Percentiles rank a stretch among this genome's conserved stretches.
phyloP scores from a whole-genome alignment of 2,113 vertebrate species.

The Cyprinodon tularosa region DNA sequence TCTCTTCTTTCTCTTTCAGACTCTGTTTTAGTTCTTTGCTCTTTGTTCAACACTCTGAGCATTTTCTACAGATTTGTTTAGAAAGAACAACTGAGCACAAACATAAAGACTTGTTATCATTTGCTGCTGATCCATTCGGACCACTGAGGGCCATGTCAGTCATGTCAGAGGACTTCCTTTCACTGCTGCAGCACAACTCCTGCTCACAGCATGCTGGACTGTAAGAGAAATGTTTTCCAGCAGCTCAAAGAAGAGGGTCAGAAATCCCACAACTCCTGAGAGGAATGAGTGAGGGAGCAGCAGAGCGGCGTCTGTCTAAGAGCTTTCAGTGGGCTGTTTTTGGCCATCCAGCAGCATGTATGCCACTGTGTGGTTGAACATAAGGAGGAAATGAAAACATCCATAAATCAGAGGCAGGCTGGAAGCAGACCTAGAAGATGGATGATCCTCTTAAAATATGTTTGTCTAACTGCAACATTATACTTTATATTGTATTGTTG shows the following conservation, averaged over 20 bases:
- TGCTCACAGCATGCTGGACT: slow-evolving; percentile 30
- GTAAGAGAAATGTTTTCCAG: slow-evolving; percentile 30
- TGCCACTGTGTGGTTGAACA: slow-evolving; percentile 71
- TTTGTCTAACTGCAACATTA: too few species aligned
- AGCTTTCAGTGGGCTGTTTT: slow-evolving; percentile 62
- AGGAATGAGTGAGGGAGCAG: slow-evolving; percentile 62
- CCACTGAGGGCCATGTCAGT: background rate
- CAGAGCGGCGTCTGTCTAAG: slow-evolving; percentile 53
- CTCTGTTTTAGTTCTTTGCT: slow-evolving; percentile 8
- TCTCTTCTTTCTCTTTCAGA: background rate
- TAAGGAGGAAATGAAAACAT: slow-evolving; percentile 74
- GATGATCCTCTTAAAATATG: too few species aligned
- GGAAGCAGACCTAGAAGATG: slow-evolving; percentile 48
- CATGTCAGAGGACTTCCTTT: slow-evolving; percentile 51
- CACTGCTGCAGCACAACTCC: slow-evolving; percentile 32
- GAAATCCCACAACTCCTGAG: slow-evolving; percentile 58
- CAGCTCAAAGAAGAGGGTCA: slow-evolving; percentile 25
- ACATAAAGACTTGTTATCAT: too few species aligned
- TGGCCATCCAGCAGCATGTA: slow-evolving; percentile 51
- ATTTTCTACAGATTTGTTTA: slow-evolving; percentile 17
- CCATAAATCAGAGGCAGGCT: slow-evolving; percentile 61
- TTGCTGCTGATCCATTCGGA: slow-evolving; percentile 33
- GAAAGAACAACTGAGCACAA: background rate
- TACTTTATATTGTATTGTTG: too few species aligned
- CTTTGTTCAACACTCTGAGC: background rate